Evolutionary conservation across 2,113 vertebrate species (phyloP), one percentile per base, ranked within the genome.

Genomic region (Pollimyrus isidori): DNA sequence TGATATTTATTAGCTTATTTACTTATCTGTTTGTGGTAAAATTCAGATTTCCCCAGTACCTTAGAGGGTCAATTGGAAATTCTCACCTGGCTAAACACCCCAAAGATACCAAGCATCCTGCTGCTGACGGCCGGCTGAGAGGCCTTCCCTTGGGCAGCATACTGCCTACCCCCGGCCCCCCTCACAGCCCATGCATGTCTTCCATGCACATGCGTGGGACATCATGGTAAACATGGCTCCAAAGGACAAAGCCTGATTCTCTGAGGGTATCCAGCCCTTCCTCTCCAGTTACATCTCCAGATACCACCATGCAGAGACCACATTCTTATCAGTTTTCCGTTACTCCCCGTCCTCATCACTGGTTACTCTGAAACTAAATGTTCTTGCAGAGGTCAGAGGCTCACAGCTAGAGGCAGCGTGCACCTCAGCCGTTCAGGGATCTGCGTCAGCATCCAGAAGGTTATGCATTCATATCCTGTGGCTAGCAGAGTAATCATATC

Each of bases 41-140:
- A 88, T 88, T 80, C 88, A 35, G 26, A 73, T 88, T 88, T n/a
- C n/a, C 19, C 45, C 49, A 19, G 65, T 48, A 76, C 65, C 48
- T 39, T 76, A 30, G 11, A 4, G 58, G 4, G 39, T 69, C 15
- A 23, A 42, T 1, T 39, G 52, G 21, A 42, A 39, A 23, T 50
- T 53, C 42, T 46, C 23, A 19, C 65, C 65, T 49, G 11, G 49
- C 26, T 5, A 2, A 48, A 76, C 65, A 76, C 15, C 23, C 10
- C n/a, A 50, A 76, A 76, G 45, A 35, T 45, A 17, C 1, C 5
- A 21, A 80, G 46, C 23, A 52, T 39, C 45, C 35, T n/a, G n/a
- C 7, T 65, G 45, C n/a, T 7, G 53, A 11, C 15, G 30, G 23
- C 23, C 3, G 3, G 52, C 39, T 65, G 30, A 7, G 19, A 7